These are phyloP conservation scores for Myotis myotis DNA, from an alignment of 2,797 vertebrate species.

Conservation along the genomic window DNA sequence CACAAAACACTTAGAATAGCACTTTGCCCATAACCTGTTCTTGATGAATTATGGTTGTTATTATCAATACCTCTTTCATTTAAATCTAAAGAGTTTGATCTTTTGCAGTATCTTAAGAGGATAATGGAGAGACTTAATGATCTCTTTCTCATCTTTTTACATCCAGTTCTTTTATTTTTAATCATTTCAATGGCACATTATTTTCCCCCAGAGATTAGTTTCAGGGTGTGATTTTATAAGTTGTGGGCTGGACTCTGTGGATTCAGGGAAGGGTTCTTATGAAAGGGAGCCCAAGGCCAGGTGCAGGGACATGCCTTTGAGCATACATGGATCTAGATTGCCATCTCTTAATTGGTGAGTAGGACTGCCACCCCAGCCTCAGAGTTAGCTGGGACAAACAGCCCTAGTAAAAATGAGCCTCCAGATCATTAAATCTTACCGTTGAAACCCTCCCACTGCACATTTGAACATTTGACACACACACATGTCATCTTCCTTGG, in stretches of 20 bases:
- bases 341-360: conserved; percentile 51
- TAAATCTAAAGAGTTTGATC: not conserved
- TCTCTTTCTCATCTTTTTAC: not conserved
- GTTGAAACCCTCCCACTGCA: conserved; percentile 16
- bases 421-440: conserved; percentile 40
- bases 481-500: conserved; percentile 53
- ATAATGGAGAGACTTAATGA: not conserved
- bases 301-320: not conserved
- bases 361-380: not conserved
- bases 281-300: not conserved
- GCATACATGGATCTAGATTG: not conserved
- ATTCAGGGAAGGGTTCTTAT: not conserved
- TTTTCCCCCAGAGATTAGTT: not conserved
- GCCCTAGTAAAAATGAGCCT: conserved; percentile 31
- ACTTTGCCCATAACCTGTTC: not conserved
- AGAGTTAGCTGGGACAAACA: conserved; percentile 2
- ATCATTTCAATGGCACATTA: not conserved
- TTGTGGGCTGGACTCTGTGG: not conserved
- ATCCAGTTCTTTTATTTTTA: not conserved
- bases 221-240: not conserved
- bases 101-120: not conserved
- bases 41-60: not conserved
- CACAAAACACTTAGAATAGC: not conserved
- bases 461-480: not conserved
- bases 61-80: not conserved